Evolutionary conservation across 2,113 vertebrate genomes (phyloP).

Genomic region (Perognathus longimembris): DNA sequence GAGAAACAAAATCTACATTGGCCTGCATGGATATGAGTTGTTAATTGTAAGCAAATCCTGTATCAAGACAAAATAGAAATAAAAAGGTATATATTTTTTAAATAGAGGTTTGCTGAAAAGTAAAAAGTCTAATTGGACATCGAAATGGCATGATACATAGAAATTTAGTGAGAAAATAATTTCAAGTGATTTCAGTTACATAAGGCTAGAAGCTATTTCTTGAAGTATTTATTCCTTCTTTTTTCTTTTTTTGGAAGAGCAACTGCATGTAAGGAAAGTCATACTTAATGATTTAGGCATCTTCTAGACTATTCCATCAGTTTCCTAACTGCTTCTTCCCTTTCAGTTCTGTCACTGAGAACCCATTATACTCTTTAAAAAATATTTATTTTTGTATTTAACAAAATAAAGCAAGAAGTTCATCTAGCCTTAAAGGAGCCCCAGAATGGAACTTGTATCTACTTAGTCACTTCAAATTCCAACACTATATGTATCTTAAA

Average conservation of each 20-base stretch:
- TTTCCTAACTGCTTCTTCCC: not conserved
- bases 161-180: constrained; percentile 63
- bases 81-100: too few species aligned
- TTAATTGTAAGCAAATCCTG: not conserved
- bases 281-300: not conserved
- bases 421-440: not conserved
- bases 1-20: not conserved
- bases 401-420: constrained; percentile 26
- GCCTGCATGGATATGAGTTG: not conserved
- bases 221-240: too few species aligned
- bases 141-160: not conserved
- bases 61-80: not conserved
- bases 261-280: constrained; percentile 23
- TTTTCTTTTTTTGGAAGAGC: not conserved
- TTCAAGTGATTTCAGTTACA: constrained; percentile 23
- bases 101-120: not conserved
- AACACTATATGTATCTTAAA: fast-evolving
- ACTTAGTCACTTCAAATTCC: not conserved
- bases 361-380: not conserved
- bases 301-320: not conserved
- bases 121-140: not conserved
- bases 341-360: not conserved
- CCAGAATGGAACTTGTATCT: not conserved
- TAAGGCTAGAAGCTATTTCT: not conserved
- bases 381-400: too few species aligned